A percentile compares a stretch with the other conserved stretches of the same genome.
Evolutionary conservation across 2,113 vertebrate species (phyloP).

Genomic region (Saccopteryx bilineata): DNA sequence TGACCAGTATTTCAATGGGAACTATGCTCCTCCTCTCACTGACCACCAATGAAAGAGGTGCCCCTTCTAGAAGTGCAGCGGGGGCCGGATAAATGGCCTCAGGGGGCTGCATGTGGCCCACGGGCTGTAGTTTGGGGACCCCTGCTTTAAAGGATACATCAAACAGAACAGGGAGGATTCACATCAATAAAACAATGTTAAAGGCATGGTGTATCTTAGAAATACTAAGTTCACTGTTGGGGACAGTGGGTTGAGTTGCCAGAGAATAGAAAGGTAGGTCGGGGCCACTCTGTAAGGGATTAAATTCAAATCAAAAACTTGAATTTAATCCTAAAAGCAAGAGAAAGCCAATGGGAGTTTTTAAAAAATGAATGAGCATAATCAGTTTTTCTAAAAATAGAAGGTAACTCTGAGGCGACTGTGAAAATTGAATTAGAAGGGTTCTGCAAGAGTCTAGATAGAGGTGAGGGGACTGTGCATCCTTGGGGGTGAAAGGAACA

Average conservation of each 20-base stretch:
- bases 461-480: neutral
- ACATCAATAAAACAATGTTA: neutral
- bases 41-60: too few relatives aligned
- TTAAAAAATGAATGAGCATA: slow-evolving; percentile 29
- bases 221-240: neutral
- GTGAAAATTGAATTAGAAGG: neutral
- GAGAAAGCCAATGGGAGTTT: slow-evolving; percentile 19
- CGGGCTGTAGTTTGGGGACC: too few relatives aligned
- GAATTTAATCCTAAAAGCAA: slow-evolving; percentile 25
- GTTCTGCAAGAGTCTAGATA: slow-evolving; percentile 31
- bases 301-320: slow-evolving; percentile 8
- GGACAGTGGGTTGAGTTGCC: neutral
- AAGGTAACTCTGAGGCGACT: neutral
- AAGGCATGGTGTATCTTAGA: neutral
- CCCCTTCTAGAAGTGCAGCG: too few relatives aligned
- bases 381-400: neutral
- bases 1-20: too few relatives aligned
- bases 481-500: neutral
- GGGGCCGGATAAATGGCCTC: too few relatives aligned
- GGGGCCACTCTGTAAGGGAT: neutral
- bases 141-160: slow-evolving; percentile 27
- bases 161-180: neutral
- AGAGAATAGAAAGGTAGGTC: slow-evolving; percentile 8
- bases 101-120: too few relatives aligned
- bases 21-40: too few relatives aligned